These are phyloP conservation scores for Dolomedes plantarius DNA, from an alignment of 2,888 invertebrate species.

Conservation along the genomic window DNA sequence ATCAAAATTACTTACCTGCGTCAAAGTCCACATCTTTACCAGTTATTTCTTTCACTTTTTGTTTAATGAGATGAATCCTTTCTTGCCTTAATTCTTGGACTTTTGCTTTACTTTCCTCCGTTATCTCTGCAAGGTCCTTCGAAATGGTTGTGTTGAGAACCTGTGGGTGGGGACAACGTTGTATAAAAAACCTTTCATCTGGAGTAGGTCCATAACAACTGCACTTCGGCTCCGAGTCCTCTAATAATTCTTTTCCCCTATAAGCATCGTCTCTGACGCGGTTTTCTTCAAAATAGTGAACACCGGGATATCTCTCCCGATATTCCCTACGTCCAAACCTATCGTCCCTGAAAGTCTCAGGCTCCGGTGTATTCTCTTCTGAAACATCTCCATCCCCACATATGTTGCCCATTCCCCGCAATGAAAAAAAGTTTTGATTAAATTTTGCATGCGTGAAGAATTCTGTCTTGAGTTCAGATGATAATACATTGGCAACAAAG, in stretches of 20 bases:
- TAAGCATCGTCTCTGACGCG: constrained; percentile 36
- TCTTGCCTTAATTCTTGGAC: constrained; percentile 78
- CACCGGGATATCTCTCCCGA: constrained; percentile 52
- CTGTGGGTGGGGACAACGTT: constrained; percentile 74
- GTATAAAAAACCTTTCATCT: constrained; percentile 64
- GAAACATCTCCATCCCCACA: constrained; percentile 57
- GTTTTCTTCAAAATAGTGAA: constrained; percentile 58
- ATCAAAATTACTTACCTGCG: constrained; percentile 45
- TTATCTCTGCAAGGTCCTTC: constrained; percentile 78
- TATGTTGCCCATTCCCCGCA: constrained; percentile 60
- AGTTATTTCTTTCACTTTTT: constrained; percentile 72
- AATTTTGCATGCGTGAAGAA: background rate
- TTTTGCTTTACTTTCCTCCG: constrained; percentile 77
- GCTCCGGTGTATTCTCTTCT: constrained; percentile 34
- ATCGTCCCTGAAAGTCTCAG: background rate
- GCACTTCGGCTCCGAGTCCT: constrained; percentile 46
- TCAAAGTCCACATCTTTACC: constrained; percentile 75
- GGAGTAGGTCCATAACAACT: constrained; percentile 65
- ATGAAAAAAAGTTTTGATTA: background rate
- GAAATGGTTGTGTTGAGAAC: constrained; percentile 79
- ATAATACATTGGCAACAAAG: background rate
- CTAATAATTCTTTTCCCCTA: constrained; percentile 28
- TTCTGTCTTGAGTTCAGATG: background rate
- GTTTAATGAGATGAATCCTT: constrained; percentile 78
- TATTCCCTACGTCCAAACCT: background rate